Conservation (phyloP, 2,113 vertebrate species). For the Peromyscus leucopus region DNA sequence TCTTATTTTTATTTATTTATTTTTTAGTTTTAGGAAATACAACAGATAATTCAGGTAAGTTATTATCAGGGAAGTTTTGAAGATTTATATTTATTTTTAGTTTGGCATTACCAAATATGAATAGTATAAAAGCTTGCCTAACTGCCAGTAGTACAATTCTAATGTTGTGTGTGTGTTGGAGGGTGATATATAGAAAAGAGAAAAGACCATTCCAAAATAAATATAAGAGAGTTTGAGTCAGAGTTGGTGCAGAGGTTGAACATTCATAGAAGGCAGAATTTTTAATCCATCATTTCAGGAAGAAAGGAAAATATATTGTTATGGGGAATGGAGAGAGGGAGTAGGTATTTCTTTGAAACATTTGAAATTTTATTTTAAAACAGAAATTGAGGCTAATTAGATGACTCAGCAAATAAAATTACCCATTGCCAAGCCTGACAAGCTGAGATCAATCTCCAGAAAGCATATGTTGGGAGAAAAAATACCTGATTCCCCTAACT, state of each 20-base stretch:
- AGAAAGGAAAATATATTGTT: background rate
- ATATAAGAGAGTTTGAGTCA: background rate
- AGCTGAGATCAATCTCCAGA: background rate
- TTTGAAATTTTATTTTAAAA: constrained; percentile 5
- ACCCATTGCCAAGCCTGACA: background rate
- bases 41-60: background rate
- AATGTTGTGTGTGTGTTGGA: background rate
- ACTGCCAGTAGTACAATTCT: background rate
- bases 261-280: background rate
- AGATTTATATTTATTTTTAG: background rate
- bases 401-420: background rate
- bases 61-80: background rate
- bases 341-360: background rate
- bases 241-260: background rate
- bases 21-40: background rate
- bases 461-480: background rate
- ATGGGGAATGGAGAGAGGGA: background rate
- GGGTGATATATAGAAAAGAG: background rate
- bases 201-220: background rate
- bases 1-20: background rate
- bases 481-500: no score
- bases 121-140: background rate
- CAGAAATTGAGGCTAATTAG: background rate
- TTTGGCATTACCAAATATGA: background rate
- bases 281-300: background rate